phyloP scores from a whole-genome alignment of 2,113 vertebrate genomes.

The Machaerirhynchus nigripectus region DNA sequence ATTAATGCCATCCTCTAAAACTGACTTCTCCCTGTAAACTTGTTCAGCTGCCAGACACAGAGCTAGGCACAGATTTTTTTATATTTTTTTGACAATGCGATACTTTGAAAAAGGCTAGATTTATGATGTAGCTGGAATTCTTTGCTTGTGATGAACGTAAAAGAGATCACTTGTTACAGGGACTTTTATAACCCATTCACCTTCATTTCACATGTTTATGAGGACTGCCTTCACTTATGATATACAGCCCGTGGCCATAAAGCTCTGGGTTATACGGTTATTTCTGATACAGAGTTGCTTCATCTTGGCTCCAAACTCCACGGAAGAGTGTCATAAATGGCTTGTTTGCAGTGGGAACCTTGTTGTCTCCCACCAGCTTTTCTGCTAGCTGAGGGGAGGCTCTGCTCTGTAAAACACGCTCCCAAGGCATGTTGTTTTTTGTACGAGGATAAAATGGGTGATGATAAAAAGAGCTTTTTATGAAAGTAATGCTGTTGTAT shows the following conservation, averaged over 20 bases:
- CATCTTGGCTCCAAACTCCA: conserved; percentile 77
- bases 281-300: conserved; percentile 75
- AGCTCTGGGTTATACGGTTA: conserved; percentile 69
- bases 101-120: conserved; percentile 72
- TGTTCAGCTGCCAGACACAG: conserved; percentile 64
- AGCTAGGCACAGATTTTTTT: conserved; percentile 38
- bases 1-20: conserved; percentile 63
- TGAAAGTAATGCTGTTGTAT: neutral
- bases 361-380: conserved; percentile 32
- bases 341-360: conserved; percentile 63
- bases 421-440: neutral
- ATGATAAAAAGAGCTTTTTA: neutral
- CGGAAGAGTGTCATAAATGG: conserved; percentile 74
- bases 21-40: conserved; percentile 50
- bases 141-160: conserved; percentile 72
- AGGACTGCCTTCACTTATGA: conserved; percentile 73
- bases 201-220: conserved; percentile 79
- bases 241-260: conserved; percentile 74
- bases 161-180: conserved; percentile 73
- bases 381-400: conserved; percentile 30
- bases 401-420: neutral
- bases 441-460: fast-evolving
- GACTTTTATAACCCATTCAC: conserved; percentile 78
- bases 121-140: conserved; percentile 78
- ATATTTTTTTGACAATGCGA: conserved; percentile 47